Evolutionary conservation across 2,113 vertebrate species (phyloP).

Genomic region (Rafetus swinhoei): DNA sequence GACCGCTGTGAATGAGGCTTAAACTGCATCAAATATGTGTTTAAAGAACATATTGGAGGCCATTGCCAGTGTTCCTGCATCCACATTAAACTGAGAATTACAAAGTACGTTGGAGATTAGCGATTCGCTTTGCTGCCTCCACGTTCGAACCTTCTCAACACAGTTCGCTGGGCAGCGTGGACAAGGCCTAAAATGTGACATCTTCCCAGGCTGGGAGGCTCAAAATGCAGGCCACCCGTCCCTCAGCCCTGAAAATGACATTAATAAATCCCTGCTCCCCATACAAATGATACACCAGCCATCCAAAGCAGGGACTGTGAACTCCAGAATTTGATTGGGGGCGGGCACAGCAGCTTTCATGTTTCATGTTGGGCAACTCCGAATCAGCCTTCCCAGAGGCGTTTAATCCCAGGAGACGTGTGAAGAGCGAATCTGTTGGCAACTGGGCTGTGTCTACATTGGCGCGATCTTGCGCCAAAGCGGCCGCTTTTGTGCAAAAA

Average conservation of each 20-base stretch:
- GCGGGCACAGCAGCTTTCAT: too few species aligned
- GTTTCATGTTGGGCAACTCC: too few species aligned
- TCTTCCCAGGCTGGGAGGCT: neutral
- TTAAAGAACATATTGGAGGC: neutral
- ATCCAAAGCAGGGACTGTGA: neutral
- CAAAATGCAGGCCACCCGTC: neutral
- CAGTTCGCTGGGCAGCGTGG: neutral
- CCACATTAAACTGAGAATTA: slow-evolving; percentile 1
- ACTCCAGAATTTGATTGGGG: neutral
- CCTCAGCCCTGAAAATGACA: neutral
- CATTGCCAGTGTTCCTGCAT: slow-evolving; percentile 19
- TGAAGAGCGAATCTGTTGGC: too few species aligned
- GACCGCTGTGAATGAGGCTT: neutral
- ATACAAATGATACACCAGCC: neutral
- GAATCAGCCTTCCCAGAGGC: too few species aligned
- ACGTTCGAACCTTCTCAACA: neutral
- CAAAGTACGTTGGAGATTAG: neutral
- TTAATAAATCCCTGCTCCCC: neutral
- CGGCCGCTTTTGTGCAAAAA: too few species aligned
- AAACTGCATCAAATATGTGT: slow-evolving; percentile 7
- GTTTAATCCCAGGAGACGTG: too few species aligned
- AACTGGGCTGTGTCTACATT: too few species aligned
- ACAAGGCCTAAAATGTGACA: too few species aligned
- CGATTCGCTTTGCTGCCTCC: neutral
- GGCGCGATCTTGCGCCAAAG: too few species aligned